Conservation (phyloP, 2,113 vertebrate genomes). For the Triplophysa tibetana region DNA sequence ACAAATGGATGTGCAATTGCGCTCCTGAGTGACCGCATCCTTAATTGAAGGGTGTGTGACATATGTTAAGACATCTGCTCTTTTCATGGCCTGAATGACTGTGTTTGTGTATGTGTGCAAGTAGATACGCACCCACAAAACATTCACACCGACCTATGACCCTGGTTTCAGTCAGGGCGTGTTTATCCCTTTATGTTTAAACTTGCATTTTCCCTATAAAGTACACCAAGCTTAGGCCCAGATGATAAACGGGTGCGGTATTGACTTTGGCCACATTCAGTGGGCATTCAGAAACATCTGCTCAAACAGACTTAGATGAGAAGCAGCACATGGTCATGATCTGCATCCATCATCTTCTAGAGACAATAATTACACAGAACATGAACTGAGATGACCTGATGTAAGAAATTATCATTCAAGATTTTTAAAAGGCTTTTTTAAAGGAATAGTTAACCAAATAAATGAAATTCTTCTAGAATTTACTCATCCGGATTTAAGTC, state of each 20-base stretch:
- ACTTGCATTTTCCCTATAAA: neutral
- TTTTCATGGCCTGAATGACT: slow-evolving; percentile 47
- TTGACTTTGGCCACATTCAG: slow-evolving; percentile 30
- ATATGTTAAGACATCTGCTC: slow-evolving; percentile 48
- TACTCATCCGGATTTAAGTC: too few species aligned
- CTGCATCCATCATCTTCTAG: slow-evolving; percentile 76
- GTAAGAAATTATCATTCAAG: neutral
- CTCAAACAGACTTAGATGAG: slow-evolving; percentile 40
- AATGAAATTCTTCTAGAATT: neutral
- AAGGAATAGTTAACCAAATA: too few species aligned
- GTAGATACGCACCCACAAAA: neutral
- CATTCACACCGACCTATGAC: slow-evolving; percentile 13
- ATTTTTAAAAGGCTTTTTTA: neutral
- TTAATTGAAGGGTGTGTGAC: slow-evolving; percentile 23
- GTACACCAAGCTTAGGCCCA: neutral
- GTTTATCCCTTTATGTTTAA: slow-evolving; percentile 17
- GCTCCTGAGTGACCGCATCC: neutral
- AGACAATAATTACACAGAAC: slow-evolving; percentile 7
- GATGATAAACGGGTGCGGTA: slow-evolving; percentile 17
- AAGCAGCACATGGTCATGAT: slow-evolving; percentile 42
- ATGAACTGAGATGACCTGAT: neutral
- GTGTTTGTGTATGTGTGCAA: neutral
- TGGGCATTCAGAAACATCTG: slow-evolving; percentile 41
- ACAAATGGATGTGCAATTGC: slow-evolving; percentile 1
- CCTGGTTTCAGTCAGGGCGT: neutral